Evolutionary conservation across 2,113 vertebrate species (phyloP).

Genomic region (Dromiciops gliroides): DNA sequence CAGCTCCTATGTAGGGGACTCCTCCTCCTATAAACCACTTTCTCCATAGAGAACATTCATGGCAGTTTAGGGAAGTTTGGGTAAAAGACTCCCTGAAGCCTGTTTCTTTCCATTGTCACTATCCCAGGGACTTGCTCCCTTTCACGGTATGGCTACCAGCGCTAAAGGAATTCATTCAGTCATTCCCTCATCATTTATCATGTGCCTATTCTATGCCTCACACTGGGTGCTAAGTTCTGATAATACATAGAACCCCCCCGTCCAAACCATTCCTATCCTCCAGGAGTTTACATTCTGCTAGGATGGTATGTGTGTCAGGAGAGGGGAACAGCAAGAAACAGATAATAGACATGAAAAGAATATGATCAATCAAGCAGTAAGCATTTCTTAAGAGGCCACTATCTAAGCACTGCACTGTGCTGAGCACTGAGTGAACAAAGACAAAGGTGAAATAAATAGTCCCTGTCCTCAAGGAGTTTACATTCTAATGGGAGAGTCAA

Average conservation of each 20-base stretch:
- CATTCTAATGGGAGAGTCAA: background rate
- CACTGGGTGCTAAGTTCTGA: background rate
- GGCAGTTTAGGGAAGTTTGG: too few relatives aligned
- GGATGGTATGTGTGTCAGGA: background rate
- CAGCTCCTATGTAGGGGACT: too few relatives aligned
- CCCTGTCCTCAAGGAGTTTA: background rate
- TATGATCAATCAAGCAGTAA: background rate
- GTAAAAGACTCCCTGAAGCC: too few relatives aligned
- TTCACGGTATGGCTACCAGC: background rate
- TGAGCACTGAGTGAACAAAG: background rate
- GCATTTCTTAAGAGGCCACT: background rate
- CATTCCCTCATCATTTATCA: background rate
- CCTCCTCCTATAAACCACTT: too few relatives aligned
- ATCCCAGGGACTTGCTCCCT: background rate
- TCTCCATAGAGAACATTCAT: too few relatives aligned
- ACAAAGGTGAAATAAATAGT: background rate
- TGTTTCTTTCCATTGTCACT: too few relatives aligned
- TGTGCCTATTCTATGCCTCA: background rate
- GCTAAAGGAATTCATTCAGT: background rate
- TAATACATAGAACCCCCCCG: background rate
- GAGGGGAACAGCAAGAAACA: background rate
- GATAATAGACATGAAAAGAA: background rate
- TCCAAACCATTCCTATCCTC: background rate
- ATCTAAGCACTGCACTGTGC: background rate
- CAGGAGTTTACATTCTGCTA: background rate